These are phyloP conservation scores for Arctopsyche grandis DNA, from an alignment of 1,140 invertebrate genomes.

Conservation along the genomic window DNA sequence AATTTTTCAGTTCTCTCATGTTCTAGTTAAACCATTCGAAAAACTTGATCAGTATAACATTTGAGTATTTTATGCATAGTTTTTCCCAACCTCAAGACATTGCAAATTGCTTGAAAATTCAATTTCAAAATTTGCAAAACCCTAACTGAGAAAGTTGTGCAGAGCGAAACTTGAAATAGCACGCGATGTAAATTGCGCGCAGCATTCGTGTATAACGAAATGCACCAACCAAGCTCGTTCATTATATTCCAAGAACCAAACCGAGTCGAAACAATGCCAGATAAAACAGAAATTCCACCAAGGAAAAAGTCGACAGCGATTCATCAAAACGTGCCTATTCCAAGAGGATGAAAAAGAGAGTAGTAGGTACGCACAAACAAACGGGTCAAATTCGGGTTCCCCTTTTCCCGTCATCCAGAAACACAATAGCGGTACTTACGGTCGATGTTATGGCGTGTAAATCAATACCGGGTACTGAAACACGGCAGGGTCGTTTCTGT, in stretches of 20 bases:
- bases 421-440: not conserved
- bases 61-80: no score
- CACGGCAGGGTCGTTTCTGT: not conserved
- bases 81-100: no score
- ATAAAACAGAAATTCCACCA: not conserved
- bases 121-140: slow-evolving; percentile 20
- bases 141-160: not conserved
- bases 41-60: no score
- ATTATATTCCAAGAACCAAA: slow-evolving; percentile 22
- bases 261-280: slow-evolving; percentile 12
- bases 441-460: not conserved
- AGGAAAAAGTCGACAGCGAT: no score
- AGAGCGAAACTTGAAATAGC: slow-evolving; percentile 14
- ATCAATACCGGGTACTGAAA: slow-evolving; percentile 1
- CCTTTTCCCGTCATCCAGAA: not conserved
- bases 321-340: no score
- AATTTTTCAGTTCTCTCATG: no score
- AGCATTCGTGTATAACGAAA: slow-evolving; percentile 17
- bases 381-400: not conserved
- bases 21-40: no score
- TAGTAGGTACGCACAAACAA: not conserved
- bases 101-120: no score
- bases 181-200: slow-evolving; percentile 17
- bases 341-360: no score
- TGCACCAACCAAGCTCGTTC: not conserved